phyloP scores from a whole-genome alignment of 2,888 invertebrate genomes.

The Apeira syringaria region DNA sequence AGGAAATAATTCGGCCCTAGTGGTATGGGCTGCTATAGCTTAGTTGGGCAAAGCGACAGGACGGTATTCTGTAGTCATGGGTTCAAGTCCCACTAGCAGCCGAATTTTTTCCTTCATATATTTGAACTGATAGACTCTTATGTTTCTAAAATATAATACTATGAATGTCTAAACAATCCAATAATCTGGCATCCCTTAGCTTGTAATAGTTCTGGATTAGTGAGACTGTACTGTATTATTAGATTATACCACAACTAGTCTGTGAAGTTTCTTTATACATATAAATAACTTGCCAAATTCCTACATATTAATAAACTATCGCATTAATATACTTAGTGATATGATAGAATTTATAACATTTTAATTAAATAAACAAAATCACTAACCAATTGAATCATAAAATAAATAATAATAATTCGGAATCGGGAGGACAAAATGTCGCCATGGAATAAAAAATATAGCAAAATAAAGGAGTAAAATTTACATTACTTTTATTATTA shows the following conservation, averaged over 20 bases:
- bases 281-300: conserved; percentile 11
- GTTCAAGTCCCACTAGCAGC: too few relatives aligned
- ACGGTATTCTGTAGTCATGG: too few relatives aligned
- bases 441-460: conserved; percentile 13
- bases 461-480: conserved; percentile 22
- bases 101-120: too few relatives aligned
- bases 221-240: too few relatives aligned
- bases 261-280: conserved; percentile 13
- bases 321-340: conserved; percentile 21
- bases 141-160: too few relatives aligned
- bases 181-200: too few relatives aligned
- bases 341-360: conserved; percentile 21
- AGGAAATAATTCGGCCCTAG: too few relatives aligned
- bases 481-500: conserved; percentile 3
- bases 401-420: conserved; percentile 59
- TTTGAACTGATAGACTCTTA: too few relatives aligned
- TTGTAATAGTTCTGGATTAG: too few relatives aligned
- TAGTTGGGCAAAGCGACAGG: too few relatives aligned
- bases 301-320: conserved; percentile 9
- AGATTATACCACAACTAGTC: conserved; percentile 8
- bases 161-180: too few relatives aligned
- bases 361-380: conserved; percentile 40
- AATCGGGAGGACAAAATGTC: conserved; percentile 51
- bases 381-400: conserved; percentile 44
- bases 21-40: too few relatives aligned